These are phyloP conservation scores for Phyllopteryx taeniolatus DNA, from an alignment of 2,113 vertebrate genomes.

Conservation along the genomic window DNA sequence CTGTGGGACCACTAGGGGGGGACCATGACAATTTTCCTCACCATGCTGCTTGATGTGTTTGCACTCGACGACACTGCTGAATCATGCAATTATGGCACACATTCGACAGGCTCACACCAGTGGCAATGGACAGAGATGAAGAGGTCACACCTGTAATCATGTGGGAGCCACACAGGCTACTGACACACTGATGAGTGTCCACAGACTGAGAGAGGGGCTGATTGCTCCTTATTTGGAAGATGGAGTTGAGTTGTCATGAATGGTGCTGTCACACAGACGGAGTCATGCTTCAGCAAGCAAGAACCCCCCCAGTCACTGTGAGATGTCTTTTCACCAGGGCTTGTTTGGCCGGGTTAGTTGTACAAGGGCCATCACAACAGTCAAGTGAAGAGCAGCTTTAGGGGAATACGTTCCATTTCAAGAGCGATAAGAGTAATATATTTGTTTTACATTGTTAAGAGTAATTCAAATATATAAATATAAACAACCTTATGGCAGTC, in stretches of 20 bases:
- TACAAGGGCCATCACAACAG: constrained; percentile 8
- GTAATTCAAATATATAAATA: neutral
- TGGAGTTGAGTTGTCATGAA: constrained; percentile 49
- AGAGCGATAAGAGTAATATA: neutral
- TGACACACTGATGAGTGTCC: constrained; percentile 62
- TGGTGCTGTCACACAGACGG: constrained; percentile 42
- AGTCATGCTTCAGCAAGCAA: constrained; percentile 35
- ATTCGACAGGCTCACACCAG: constrained; percentile 36
- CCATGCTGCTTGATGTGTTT: constrained; percentile 39
- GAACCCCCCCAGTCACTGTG: constrained; percentile 29
- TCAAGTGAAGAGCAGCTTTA: neutral
- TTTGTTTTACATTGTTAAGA: neutral
- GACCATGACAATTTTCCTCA: constrained; percentile 39
- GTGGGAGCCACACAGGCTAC: constrained; percentile 60
- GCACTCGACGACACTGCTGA: constrained; percentile 60
- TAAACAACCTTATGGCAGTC: neutral
- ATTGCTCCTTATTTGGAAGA: constrained; percentile 61
- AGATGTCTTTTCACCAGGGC: constrained; percentile 7
- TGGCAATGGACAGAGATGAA: constrained; percentile 29
- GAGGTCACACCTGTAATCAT: constrained; percentile 70
- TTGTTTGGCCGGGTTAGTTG: constrained; percentile 11
- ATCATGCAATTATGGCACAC: constrained; percentile 61
- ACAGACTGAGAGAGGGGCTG: constrained; percentile 48
- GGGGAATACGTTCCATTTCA: neutral
- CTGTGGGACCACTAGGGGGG: constrained; percentile 11